Evolutionary conservation across 2,797 vertebrate genomes (phyloP), one percentile per base, ranked within the genome.

Genomic region (Poecilia wingei): DNA sequence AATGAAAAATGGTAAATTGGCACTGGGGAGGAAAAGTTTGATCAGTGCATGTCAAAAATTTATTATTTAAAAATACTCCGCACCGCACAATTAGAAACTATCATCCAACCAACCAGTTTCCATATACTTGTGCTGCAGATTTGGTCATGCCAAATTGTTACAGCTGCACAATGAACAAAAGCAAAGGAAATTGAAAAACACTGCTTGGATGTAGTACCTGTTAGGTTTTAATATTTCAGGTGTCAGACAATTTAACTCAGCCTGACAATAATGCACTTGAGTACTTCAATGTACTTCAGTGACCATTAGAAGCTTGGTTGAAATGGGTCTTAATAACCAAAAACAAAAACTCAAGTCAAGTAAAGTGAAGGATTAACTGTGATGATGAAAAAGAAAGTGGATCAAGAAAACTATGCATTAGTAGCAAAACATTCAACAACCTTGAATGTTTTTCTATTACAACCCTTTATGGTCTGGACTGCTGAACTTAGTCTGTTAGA

Each of bases 121-220:
- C 57, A 31, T 28, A 28, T 57, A 28, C 47, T 5, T 71, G 79
- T 87, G 86, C 69, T 74, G 78, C 69, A 74, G 77, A 74, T 70
- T 76, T 77, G 66, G 22, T 72, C n/a, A 14, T 46, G 86, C 83
- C 85, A 89, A 86, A 90, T 91, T 90, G 87, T 84, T 85, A 84
- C 64, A 61, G 78, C 81, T 84, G 80, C 85, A 86, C 79, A 61
- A 61, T 33, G 59, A 61, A 33, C 31, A 16, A 64, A 64, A 64
- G 33, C 6, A 33, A 33, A 64, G 18, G 1, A 6, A 64, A 20
- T 64, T 18, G 61, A 8, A 64, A 64, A 36, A 33, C 61, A 64
- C 2, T 68, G 20, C 18, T 22, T 64, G 14, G 5, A 36, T 9
- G 6, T 16, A 18, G 6, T 20, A 20, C 20, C 61, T 64, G 13